phyloP scores from a whole-genome alignment of 2,888 invertebrate species.

The Oscheius myriophilus region DNA sequence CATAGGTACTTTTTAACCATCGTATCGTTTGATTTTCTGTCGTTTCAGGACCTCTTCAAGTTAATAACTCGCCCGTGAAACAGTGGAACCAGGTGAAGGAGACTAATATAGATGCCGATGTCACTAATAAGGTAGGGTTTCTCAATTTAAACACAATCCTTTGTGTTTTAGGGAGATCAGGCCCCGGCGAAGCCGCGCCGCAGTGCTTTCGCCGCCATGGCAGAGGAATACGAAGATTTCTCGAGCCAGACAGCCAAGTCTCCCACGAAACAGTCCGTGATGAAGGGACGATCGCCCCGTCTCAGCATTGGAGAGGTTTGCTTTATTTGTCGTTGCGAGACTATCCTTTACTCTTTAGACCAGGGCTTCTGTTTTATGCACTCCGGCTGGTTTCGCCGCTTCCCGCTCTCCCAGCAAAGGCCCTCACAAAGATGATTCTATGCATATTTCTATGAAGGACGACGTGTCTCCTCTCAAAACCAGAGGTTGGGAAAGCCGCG shows the following conservation, averaged over 20 bases:
- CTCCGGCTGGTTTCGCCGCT: slow-evolving; percentile 35
- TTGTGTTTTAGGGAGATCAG: not conserved
- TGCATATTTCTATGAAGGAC: slow-evolving; percentile 3
- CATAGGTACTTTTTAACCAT: not conserved
- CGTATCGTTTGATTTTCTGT: not conserved
- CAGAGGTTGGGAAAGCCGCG: not conserved
- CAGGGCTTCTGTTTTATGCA: slow-evolving; percentile 45
- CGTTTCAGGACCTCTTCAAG: not conserved
- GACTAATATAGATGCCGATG: not conserved
- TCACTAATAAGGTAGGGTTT: not conserved
- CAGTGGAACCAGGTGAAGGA: not conserved
- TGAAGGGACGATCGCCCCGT: slow-evolving; percentile 51
- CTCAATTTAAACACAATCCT: not conserved
- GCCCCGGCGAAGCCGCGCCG: slow-evolving; percentile 8
- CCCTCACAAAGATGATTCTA: not conserved
- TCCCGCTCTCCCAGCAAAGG: slow-evolving; percentile 15
- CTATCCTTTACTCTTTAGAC: slow-evolving; percentile 32
- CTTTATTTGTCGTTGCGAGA: not conserved
- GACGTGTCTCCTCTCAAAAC: not conserved
- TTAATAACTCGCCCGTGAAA: not conserved
- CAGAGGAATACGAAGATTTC: slow-evolving; percentile 28
- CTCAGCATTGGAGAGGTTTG: slow-evolving; percentile 51
- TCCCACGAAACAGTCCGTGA: slow-evolving; percentile 34
- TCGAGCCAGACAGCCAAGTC: not conserved
- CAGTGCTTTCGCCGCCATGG: slow-evolving; percentile 26